Percentiles rank a stretch among this genome's conserved stretches.
Evolutionary conservation across 1,140 invertebrate species (phyloP).

Genomic region (Drosophila melanogaster): DNA sequence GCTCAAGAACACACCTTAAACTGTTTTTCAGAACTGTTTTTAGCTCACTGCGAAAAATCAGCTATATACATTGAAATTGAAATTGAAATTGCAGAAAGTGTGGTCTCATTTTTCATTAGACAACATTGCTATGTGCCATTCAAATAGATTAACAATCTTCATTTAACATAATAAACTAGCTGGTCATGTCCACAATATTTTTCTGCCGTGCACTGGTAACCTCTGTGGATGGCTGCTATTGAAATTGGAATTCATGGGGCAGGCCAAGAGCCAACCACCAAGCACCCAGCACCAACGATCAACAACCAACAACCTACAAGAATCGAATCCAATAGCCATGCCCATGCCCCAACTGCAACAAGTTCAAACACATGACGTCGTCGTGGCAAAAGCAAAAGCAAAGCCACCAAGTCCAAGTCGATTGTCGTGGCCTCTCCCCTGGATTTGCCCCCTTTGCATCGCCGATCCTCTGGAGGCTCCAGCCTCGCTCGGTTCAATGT

Average conservation of each 20-base stretch:
- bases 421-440: slow-evolving; percentile 35
- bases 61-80: no score
- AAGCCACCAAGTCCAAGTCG: slow-evolving; percentile 32
- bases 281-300: slow-evolving; percentile 33
- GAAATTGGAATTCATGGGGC: slow-evolving; percentile 59
- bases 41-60: background rate
- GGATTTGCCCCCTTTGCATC: background rate
- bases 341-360: slow-evolving; percentile 54
- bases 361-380: slow-evolving; percentile 64
- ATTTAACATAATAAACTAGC: no score
- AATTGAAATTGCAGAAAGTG: no score
- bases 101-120: no score
- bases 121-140: no score
- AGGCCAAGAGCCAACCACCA: slow-evolving; percentile 42
- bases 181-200: background rate
- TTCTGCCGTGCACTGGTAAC: slow-evolving; percentile 21
- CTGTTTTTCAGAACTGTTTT: slow-evolving; percentile 37
- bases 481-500: slow-evolving; percentile 78
- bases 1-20: slow-evolving; percentile 84
- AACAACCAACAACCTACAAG: slow-evolving; percentile 1
- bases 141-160: no score
- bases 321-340: slow-evolving; percentile 17
- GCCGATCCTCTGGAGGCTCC: slow-evolving; percentile 20
- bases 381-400: slow-evolving; percentile 12
- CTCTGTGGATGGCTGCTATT: slow-evolving; percentile 40